phyloP scores from a whole-genome alignment of 2,888 invertebrate genomes.

The Caenorhabditis panamensis region DNA sequence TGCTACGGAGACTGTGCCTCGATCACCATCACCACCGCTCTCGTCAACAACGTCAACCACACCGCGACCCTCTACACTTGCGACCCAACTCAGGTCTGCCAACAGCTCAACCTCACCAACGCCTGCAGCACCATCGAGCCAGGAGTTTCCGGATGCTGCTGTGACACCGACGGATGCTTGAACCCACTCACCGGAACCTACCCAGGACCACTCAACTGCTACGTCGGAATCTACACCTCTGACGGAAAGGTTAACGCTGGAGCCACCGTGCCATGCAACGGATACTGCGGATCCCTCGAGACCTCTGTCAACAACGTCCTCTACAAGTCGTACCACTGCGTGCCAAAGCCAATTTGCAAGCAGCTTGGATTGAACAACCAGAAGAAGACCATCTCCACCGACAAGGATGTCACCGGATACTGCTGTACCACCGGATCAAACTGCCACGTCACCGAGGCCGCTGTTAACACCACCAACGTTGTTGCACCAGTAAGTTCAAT shows the following conservation, averaged over 20 bases:
- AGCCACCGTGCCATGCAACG: constrained; percentile 62
- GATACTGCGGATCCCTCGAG: constrained; percentile 66
- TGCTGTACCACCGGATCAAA: constrained; percentile 63
- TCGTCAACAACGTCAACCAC: constrained; percentile 16
- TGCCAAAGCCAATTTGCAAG: constrained; percentile 60
- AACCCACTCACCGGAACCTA: constrained; percentile 51
- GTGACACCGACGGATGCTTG: constrained; percentile 62
- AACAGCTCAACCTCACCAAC: constrained; percentile 56
- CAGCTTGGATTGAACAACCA: constrained; percentile 63
- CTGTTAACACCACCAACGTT: constrained; percentile 38
- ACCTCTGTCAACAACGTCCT: constrained; percentile 37
- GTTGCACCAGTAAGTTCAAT: constrained; percentile 23
- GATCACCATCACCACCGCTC: constrained; percentile 48
- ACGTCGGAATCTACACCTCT: constrained; percentile 63
- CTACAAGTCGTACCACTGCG: constrained; percentile 68
- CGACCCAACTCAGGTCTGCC: constrained; percentile 66
- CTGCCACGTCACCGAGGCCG: constrained; percentile 62
- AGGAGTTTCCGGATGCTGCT: constrained; percentile 69
- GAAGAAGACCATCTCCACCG: constrained; percentile 48
- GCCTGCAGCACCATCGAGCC: constrained; percentile 60
- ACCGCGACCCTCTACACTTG: constrained; percentile 64
- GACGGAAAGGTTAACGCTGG: constrained; percentile 50
- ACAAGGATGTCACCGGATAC: constrained; percentile 58
- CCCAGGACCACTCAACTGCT: constrained; percentile 60
- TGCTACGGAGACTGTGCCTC: constrained; percentile 69